Conservation (phyloP, 2,113 vertebrate genomes). For the Prietella phreatophila region DNA sequence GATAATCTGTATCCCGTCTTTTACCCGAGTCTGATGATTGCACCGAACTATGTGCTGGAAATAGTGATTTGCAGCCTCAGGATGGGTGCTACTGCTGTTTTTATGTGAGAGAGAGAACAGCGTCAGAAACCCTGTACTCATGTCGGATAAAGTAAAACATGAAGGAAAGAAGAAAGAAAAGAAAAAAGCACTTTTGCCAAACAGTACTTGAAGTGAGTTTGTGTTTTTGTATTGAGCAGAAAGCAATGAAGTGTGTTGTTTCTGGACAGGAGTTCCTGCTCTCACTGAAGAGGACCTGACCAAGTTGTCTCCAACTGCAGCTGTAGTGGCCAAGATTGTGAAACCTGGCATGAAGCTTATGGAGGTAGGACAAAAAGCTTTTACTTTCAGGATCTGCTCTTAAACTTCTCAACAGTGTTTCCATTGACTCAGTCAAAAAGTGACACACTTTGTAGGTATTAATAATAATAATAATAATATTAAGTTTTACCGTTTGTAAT, state of each 20-base stretch:
- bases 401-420: background rate
- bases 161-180: too few species aligned
- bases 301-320: slow-evolving; percentile 92
- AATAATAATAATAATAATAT: too few species aligned
- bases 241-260: background rate
- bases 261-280: slow-evolving; percentile 69
- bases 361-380: slow-evolving; percentile 68
- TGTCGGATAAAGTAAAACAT: background rate
- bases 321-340: slow-evolving; percentile 91
- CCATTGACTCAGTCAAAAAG: background rate
- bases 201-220: background rate
- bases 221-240: background rate
- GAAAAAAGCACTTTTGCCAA: background rate
- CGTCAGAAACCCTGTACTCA: background rate
- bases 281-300: slow-evolving; percentile 90
- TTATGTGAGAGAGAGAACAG: background rate
- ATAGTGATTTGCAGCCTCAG: background rate
- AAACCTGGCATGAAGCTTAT: slow-evolving; percentile 97
- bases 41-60: background rate
- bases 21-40: background rate
- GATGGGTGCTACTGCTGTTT: background rate
- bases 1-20: background rate
- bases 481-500: background rate
- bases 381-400: background rate
- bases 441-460: background rate